Evolutionary conservation across 2,888 invertebrate species (phyloP).

Genomic region (Aphidoletes aphidimyza): DNA sequence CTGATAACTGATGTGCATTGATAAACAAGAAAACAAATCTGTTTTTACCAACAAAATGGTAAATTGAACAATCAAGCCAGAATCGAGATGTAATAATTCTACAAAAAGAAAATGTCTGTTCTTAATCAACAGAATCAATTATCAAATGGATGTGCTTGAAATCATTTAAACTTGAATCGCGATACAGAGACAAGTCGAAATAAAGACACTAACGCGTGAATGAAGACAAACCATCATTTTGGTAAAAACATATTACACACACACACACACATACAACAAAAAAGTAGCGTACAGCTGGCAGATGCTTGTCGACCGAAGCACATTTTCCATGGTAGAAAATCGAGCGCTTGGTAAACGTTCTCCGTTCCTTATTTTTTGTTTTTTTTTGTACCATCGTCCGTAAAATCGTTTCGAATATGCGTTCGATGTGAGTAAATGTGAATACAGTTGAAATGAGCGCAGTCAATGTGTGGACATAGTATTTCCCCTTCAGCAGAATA

Average conservation of each 20-base stretch:
- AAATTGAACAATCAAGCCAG: no score
- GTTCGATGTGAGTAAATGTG: constrained; percentile 16
- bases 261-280: background rate
- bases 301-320: constrained; percentile 21
- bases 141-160: background rate
- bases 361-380: no score
- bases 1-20: no score
- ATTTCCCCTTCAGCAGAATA: background rate
- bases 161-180: constrained; percentile 10
- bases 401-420: background rate
- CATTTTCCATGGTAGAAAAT: constrained; percentile 17
- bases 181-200: constrained; percentile 28
- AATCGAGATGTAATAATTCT: no score
- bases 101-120: no score
- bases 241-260: background rate
- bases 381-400: background rate
- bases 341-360: background rate
- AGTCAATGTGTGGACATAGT: background rate
- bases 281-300: constrained; percentile 13
- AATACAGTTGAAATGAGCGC: background rate
- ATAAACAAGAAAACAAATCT: no score
- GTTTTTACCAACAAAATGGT: no score
- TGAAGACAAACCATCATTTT: constrained; percentile 49
- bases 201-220: constrained; percentile 46
- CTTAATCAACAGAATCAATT: background rate